Percentiles rank a stretch among this genome's conserved stretches.
phyloP scores from a whole-genome alignment of 1,140 invertebrate species.

The Cydia strobilella region DNA sequence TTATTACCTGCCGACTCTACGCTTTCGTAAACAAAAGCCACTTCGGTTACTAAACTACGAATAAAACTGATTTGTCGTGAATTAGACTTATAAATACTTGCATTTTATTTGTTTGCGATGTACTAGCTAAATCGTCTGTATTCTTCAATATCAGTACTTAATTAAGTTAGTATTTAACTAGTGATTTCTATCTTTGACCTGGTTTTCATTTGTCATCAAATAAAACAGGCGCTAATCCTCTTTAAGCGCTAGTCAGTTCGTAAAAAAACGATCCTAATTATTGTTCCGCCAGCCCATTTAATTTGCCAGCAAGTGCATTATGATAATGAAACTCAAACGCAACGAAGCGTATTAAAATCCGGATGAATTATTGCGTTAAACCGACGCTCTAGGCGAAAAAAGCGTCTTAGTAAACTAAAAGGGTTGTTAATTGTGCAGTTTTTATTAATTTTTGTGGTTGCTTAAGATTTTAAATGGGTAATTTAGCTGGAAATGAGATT shows the following conservation, averaged over 20 bases:
- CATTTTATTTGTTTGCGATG: too few relatives aligned
- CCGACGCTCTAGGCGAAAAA: not conserved
- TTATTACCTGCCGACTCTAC: not conserved
- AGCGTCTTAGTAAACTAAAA: not conserved
- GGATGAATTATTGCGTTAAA: slow-evolving; percentile 9
- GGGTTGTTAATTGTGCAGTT: slow-evolving; percentile 2
- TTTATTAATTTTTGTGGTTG: not conserved
- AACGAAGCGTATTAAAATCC: not conserved
- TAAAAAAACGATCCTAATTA: not conserved
- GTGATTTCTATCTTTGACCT: not conserved
- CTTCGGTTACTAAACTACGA: not conserved
- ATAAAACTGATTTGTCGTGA: too few relatives aligned
- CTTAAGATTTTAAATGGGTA: not conserved
- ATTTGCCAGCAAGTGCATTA: slow-evolving; percentile 2
- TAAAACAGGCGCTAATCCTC: too few relatives aligned
- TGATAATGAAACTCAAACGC: slow-evolving; percentile 1
- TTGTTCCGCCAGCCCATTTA: not conserved
- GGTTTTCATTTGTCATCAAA: too few relatives aligned
- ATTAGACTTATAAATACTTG: too few relatives aligned
- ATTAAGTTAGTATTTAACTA: not conserved
- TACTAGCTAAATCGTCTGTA: too few relatives aligned
- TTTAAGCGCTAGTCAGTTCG: not conserved
- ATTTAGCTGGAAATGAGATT: not conserved
- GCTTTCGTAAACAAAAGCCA: slow-evolving; percentile 9
- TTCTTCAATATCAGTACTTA: too few relatives aligned